Evolutionary conservation across 2,113 vertebrate genomes (phyloP).

Genomic region (Thomomys bottae): DNA sequence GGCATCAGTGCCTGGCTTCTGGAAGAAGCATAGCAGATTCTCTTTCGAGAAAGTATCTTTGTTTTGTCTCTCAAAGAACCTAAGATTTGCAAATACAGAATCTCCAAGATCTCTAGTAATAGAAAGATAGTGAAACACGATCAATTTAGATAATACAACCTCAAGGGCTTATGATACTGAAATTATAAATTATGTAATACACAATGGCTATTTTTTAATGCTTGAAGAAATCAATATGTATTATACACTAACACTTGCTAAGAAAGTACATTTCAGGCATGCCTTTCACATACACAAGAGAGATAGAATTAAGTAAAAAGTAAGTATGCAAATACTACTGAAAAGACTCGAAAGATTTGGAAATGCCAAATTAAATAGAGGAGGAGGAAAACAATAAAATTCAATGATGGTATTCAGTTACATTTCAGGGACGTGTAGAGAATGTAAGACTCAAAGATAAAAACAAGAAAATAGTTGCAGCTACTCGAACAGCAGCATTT

Average conservation of each 20-base stretch:
- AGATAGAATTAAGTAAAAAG: constrained; percentile 28
- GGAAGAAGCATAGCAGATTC: constrained; percentile 3
- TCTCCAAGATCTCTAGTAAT: background rate
- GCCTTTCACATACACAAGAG: background rate
- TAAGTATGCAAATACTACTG: background rate
- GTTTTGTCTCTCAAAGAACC: background rate
- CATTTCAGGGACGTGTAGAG: constrained; percentile 23
- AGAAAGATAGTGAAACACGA: background rate
- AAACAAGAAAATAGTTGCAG: background rate
- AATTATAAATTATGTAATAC: constrained; percentile 16
- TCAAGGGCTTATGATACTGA: background rate
- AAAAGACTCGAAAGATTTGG: constrained; percentile 2
- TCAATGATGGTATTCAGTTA: background rate
- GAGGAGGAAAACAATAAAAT: background rate
- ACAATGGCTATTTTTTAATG: constrained; percentile 2
- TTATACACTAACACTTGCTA: background rate
- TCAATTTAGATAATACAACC: background rate
- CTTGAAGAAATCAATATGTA: background rate
- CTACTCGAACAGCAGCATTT: background rate
- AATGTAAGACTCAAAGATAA: background rate
- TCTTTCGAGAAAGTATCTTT: constrained; percentile 2
- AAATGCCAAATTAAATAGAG: constrained; percentile 22
- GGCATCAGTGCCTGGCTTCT: background rate
- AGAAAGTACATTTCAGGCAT: background rate
- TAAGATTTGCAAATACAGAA: constrained; percentile 22